Evolutionary conservation across 2,113 vertebrate species (phyloP).

Genomic region (Parus major): DNA sequence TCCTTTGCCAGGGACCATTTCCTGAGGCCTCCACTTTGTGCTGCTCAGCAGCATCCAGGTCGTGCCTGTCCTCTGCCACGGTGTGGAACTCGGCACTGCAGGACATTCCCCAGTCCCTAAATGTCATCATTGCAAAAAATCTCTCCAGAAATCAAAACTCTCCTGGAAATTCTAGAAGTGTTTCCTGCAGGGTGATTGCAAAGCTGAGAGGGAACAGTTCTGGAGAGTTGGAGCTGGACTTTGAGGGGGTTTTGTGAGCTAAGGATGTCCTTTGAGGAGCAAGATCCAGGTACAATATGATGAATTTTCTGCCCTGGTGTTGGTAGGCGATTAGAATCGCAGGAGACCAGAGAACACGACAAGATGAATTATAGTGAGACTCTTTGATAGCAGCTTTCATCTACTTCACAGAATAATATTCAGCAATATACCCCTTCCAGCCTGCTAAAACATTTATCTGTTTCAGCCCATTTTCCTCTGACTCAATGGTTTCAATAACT

Average conservation of each 20-base stretch:
- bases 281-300: not conserved
- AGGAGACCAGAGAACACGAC: not conserved
- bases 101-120: not conserved
- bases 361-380: not conserved
- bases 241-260: not conserved
- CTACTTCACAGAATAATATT: not conserved
- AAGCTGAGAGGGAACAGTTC: not conserved
- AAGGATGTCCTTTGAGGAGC: not conserved
- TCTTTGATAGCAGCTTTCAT: not conserved
- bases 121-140: not conserved
- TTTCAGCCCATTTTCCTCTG: not conserved
- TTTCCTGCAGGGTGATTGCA: not conserved
- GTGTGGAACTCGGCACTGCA: not conserved
- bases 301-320: not conserved
- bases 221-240: not conserved
- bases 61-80: not conserved
- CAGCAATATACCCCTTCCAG: not conserved
- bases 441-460: not conserved
- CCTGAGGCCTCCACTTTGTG: conserved; percentile 41
- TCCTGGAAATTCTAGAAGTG: not conserved
- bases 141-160: not conserved
- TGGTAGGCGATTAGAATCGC: not conserved
- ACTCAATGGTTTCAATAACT: not conserved
- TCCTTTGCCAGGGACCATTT: conserved; percentile 48
- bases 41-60: not conserved